These are phyloP conservation scores for Sapayoa aenigma DNA, from an alignment of 2,113 vertebrate species.

Conservation along the genomic window DNA sequence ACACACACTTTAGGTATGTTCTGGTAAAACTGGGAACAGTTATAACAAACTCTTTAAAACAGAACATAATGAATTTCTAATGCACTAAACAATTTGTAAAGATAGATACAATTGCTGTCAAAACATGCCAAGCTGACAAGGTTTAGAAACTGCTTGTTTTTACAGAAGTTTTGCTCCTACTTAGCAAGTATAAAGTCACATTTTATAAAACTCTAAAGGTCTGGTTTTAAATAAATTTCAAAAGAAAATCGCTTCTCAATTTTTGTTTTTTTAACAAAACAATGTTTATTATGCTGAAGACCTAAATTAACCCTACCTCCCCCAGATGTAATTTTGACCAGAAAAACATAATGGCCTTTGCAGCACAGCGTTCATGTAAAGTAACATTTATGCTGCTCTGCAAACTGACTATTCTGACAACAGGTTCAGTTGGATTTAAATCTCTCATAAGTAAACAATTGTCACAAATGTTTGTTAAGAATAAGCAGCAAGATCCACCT, in stretches of 20 bases:
- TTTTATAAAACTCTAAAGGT: not conserved
- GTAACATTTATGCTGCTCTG: not conserved
- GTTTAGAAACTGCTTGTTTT: not conserved
- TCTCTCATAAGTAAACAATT: not conserved
- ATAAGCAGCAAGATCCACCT: not conserved
- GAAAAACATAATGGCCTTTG: not conserved
- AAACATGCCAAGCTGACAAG: constrained; percentile 23
- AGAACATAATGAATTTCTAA: constrained; percentile 24
- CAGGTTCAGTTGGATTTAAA: not conserved
- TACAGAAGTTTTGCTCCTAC: not conserved
- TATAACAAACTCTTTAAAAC: not conserved
- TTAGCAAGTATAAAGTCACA: not conserved
- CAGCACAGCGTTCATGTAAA: not conserved
- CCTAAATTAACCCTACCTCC: not conserved
- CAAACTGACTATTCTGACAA: not conserved
- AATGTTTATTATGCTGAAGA: not conserved
- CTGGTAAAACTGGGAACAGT: constrained; percentile 5
- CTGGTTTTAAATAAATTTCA: not conserved
- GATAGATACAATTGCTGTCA: constrained; percentile 10
- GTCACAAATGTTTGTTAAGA: not conserved
- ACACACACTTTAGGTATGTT: not conserved
- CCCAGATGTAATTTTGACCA: not conserved
- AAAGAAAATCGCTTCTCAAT: not conserved
- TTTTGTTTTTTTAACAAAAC: not conserved
- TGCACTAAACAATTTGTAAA: constrained; percentile 23